Conservation (phyloP, 2,888 invertebrate species). For the Melangyna quadrimaculata region DNA sequence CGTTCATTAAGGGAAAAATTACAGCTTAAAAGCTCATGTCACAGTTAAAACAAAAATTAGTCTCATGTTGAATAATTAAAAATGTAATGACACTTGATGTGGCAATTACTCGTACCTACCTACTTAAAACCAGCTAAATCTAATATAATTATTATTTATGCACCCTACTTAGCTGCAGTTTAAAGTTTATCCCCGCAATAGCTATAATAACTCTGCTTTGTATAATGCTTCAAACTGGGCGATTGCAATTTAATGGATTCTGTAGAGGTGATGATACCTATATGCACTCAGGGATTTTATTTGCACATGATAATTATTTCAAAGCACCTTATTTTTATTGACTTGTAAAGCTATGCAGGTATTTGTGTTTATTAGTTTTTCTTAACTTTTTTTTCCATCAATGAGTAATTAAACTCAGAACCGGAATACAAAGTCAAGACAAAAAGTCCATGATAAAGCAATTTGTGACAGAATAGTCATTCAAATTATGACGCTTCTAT, state of each 20-base stretch:
- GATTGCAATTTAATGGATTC: background rate
- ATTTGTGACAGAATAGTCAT: too few species aligned
- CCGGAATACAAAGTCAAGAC: background rate
- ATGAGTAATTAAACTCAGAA: background rate
- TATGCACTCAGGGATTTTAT: background rate
- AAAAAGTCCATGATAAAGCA: background rate
- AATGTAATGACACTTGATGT: conserved; percentile 2
- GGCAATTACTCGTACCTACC: conserved; percentile 11
- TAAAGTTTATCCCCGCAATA: background rate
- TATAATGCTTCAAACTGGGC: background rate
- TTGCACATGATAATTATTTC: background rate
- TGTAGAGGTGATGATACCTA: background rate
- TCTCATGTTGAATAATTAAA: background rate
- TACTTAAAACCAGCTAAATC: background rate
- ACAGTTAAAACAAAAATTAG: conserved; percentile 1
- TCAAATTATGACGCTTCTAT: background rate
- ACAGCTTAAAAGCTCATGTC: conserved; percentile 35
- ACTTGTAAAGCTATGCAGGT: too few species aligned
- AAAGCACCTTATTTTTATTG: background rate
- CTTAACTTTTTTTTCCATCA: background rate
- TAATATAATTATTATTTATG: conserved; percentile 7
- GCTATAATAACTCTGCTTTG: background rate
- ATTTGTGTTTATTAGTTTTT: background rate
- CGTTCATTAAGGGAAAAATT: background rate
- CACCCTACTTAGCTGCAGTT: background rate